Percentiles rank a stretch among this genome's conserved stretches.
Evolutionary conservation across 2,113 vertebrate species (phyloP).

Genomic region (Rhombomys opimus): DNA sequence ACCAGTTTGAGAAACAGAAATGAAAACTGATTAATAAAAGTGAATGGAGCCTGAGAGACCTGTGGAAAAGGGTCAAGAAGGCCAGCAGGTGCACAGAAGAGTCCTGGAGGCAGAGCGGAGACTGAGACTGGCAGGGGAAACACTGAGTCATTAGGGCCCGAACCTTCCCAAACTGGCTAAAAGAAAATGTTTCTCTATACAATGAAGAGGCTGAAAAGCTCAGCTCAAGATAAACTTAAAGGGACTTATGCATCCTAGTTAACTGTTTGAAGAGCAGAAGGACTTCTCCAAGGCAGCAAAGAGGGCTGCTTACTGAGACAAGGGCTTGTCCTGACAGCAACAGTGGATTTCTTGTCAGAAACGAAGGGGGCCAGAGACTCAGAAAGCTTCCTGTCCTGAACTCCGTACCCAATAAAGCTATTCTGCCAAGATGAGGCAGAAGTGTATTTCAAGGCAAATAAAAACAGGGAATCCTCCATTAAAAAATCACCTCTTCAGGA

Average conservation of each 20-base stretch:
- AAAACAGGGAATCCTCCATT: neutral
- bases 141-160: too few species aligned
- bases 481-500: neutral
- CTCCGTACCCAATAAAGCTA: neutral
- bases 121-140: neutral
- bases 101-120: neutral
- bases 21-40: neutral
- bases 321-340: neutral
- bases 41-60: neutral
- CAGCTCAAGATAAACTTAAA: neutral
- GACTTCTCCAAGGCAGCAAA: neutral
- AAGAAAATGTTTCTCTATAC: neutral
- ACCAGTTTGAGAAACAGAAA: neutral
- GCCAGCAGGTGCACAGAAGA: too few species aligned
- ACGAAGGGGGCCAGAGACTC: neutral
- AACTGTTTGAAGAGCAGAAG: neutral
- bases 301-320: neutral
- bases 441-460: neutral
- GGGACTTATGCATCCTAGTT: neutral
- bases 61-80: neutral
- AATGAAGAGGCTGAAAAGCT: neutral
- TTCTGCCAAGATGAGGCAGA: neutral
- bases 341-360: neutral
- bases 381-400: neutral
- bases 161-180: neutral